phyloP scores from a whole-genome alignment of 2,113 vertebrate genomes.

The Scolopax mira region DNA sequence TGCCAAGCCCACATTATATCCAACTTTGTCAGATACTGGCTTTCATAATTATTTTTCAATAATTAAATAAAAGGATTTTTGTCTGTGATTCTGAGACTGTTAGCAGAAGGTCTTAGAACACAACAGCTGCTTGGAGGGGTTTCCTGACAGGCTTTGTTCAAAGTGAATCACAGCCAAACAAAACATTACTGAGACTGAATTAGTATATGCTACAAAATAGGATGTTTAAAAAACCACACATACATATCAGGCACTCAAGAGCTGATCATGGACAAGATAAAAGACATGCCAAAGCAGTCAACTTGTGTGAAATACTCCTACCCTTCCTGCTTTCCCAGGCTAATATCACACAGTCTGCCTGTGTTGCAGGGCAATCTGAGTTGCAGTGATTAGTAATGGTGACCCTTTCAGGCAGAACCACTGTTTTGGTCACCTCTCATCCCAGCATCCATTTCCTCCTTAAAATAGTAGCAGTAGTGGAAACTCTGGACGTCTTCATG shows the following conservation, averaged over 20 bases:
- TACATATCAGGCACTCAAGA: slow-evolving; percentile 4
- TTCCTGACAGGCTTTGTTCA: slow-evolving; percentile 53
- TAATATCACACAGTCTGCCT: background rate
- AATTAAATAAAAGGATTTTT: background rate
- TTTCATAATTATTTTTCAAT: background rate
- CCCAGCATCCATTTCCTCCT: background rate
- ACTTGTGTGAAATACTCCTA: slow-evolving; percentile 23
- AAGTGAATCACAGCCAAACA: slow-evolving; percentile 41
- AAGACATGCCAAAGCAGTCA: slow-evolving; percentile 17
- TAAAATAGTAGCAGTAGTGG: background rate
- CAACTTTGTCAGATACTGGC: background rate
- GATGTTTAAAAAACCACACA: slow-evolving; percentile 41
- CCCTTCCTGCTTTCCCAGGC: slow-evolving; percentile 49
- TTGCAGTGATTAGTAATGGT: background rate
- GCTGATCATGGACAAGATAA: slow-evolving; percentile 37
- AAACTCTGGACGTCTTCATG: background rate
- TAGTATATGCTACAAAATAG: slow-evolving; percentile 35
- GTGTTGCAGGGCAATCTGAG: rapidly evolving
- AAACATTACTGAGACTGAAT: slow-evolving; percentile 12
- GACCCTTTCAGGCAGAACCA: background rate
- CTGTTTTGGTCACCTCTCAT: background rate
- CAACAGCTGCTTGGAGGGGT: slow-evolving; percentile 32
- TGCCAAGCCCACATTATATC: background rate
- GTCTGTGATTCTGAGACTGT: background rate
- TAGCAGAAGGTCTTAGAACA: background rate